A percentile compares a stretch with the other conserved stretches of the same genome.
Conservation (phyloP, 2,113 vertebrate species). For the Gallinago jamesoni region DNA sequence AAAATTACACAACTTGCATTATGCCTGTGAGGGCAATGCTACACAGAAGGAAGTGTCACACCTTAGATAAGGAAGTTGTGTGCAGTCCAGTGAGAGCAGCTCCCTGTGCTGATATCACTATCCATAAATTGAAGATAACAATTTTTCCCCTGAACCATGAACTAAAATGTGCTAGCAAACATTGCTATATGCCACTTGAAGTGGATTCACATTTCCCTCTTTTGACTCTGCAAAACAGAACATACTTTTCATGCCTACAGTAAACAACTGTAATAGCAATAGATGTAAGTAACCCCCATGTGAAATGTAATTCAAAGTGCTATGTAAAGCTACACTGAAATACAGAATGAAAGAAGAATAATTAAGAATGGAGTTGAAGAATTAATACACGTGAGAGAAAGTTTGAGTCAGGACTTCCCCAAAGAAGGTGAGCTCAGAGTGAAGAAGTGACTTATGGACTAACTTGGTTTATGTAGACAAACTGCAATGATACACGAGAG, state of each 20-base stretch:
- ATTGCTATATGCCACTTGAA: rapidly evolving
- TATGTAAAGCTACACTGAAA: background rate
- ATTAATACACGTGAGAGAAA: background rate
- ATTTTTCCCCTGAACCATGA: background rate
- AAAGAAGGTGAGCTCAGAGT: background rate
- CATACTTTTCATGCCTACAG: background rate
- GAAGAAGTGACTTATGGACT: background rate
- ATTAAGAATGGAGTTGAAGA: background rate
- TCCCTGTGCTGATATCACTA: background rate
- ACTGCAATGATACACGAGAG: background rate
- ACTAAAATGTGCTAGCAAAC: background rate
- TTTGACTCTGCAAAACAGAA: background rate
- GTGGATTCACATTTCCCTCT: background rate
- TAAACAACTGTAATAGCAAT: background rate
- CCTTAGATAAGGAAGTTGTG: conserved; percentile 4
- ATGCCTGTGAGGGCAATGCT: background rate
- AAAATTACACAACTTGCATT: conserved; percentile 1
- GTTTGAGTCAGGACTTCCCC: background rate
- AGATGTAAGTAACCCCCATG: background rate
- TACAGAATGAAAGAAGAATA: background rate
- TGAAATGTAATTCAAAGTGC: background rate
- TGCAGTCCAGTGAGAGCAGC: background rate
- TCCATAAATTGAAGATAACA: background rate
- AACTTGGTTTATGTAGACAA: background rate
- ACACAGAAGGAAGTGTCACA: conserved; percentile 2